Base-by-base conservation (phyloP, 1,140 invertebrate genomes). In the Lithobius niger region DNA sequence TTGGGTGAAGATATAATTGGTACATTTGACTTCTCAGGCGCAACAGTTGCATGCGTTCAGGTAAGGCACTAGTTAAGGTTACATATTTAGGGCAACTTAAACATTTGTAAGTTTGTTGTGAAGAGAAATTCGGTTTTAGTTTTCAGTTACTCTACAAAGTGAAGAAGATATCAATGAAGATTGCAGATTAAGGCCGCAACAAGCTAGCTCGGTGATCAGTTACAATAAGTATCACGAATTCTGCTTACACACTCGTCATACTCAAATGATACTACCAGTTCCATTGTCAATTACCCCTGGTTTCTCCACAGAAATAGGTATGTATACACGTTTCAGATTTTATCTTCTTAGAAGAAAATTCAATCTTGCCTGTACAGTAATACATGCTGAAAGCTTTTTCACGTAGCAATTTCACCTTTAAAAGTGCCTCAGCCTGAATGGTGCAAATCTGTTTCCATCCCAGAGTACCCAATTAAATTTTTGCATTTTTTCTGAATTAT, bases 1-100 rank as follows among this genome's bases (percentile, higher is more conserved):
- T 72, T 97, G 2, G 94, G 94, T 10, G 94, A 98, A 73, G 94
- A 98, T 65, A 94, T 98, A 67, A 84, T 96, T 54, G 93, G 92
- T 2, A 88, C 89, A 18, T 87, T 97, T 72, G 93, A 97, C 69
- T 97, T 98, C 69, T 82, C 81, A 25, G 82, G 86, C 59, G 84
- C 86, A 2, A 86, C 84, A 54, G 86, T 97, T 1, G 82, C 84
- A n/a, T 97, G 93, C 74, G 84, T 93, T 56, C 90, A 95, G 77
- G 86, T 95, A 67, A 58, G 44, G 31, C 1, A 40, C 18, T 40
- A 13, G 31, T 13, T 13, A 13, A 40, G 18, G 31, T 40, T 13
- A 44, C 22, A 28, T 27, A 24, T 45, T 52, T 27, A 16, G 13
- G n/a, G n/a, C 25, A 53, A 22, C 44, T 16, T 58, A 26, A 44